Base-by-base conservation (phyloP, 2,888 invertebrate species). In the Agriopis marginaria region DNA sequence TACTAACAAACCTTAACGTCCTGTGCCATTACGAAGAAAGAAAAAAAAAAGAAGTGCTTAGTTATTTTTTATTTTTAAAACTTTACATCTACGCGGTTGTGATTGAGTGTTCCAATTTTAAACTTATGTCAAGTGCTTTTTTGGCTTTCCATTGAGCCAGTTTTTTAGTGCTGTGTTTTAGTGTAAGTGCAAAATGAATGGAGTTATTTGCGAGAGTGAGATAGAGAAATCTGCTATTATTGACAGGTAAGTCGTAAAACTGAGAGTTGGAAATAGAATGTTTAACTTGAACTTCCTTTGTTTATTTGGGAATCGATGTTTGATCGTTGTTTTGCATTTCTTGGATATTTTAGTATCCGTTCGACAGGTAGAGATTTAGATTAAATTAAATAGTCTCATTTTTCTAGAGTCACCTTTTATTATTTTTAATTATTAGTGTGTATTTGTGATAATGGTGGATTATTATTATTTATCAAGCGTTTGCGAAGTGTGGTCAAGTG, bases 151-250 rank as follows among this genome's bases (percentile, higher is more conserved):
- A 79, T 79, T 78, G 76, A 74, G 72, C 63, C 68, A 66, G 75
- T 77, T 77, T 73, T 72, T 78, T 78, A 78, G 81, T 79, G 75
- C 51, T 63, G 65, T 79, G 70, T 76, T 65, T 67, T 74, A 59
- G 62, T 76, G 71, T 32, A 49, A 65, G 61, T 69, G 69, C 45
- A 77, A 79, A 71, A 88, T 89, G 89, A 89, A 87, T 77, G 87
- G 87, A 72, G 79, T 87, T 45, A 77, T 83, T 2, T 71, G 81
- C 12, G 82, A 85, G 66, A 69, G 78, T 71, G 86, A 86, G 71
- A 78, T 82, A 64, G 74, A 85, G 75, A 85, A 81, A 79, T 85
- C 82, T 76, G 86, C 84, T 71, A 85, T 86, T 69, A 75, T 81
- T 75, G 87, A 89, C 77, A 83, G 82, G 85, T 82, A 68, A 74